phyloP scores from a whole-genome alignment of 2,797 vertebrate genomes.

The Hybognathus amarus region DNA sequence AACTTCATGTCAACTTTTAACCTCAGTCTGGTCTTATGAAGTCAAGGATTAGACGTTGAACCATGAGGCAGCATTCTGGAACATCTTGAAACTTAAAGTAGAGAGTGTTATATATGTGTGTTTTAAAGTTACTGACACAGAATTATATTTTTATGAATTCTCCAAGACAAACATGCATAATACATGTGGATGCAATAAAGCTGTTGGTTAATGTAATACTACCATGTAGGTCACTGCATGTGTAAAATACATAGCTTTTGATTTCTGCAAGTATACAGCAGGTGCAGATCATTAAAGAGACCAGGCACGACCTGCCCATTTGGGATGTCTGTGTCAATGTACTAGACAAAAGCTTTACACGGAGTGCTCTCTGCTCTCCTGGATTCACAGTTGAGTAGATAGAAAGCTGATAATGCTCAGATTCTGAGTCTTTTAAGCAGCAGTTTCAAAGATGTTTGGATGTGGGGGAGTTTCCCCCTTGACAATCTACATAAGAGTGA shows the following conservation, averaged over 20 bases:
- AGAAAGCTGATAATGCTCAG: slow-evolving; percentile 9
- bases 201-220: not conserved
- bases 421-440: slow-evolving; percentile 6
- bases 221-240: not conserved
- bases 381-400: not conserved
- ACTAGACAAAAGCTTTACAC: not conserved
- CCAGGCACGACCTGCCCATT: not conserved
- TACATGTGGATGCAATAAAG: not conserved
- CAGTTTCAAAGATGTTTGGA: not conserved
- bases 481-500: slow-evolving; percentile 7
- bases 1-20: not conserved
- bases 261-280: not conserved
- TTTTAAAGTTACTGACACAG: slow-evolving; percentile 3
- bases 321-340: not conserved
- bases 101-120: not conserved
- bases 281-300: not conserved
- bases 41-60: not conserved
- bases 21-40: not conserved
- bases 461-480: not conserved
- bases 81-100: not conserved
- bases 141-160: not conserved
- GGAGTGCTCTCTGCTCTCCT: not conserved
- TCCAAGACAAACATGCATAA: not conserved
- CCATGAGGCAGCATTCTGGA: not conserved
- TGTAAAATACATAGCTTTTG: not conserved